Conservation (phyloP, 2,113 vertebrate species). For the Syngnathus scovelli region DNA sequence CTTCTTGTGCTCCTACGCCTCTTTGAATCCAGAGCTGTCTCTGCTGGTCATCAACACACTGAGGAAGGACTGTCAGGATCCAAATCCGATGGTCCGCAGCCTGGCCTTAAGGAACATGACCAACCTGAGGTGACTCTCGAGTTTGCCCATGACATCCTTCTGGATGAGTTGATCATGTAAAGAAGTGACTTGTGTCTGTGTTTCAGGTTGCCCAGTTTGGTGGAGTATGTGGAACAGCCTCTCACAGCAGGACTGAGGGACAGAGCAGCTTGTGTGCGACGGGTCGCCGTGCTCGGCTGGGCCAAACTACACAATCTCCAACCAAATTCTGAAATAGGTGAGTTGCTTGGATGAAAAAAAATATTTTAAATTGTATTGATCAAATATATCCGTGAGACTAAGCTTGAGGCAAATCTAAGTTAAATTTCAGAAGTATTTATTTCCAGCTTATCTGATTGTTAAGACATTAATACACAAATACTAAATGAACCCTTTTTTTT, state of each 20-base stretch:
- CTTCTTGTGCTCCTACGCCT: slow-evolving; percentile 87
- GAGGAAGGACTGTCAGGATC: slow-evolving; percentile 88
- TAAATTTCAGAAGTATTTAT: not conserved
- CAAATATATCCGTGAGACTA: not conserved
- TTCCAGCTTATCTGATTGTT: not conserved
- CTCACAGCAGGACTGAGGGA: slow-evolving; percentile 82
- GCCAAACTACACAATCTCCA: slow-evolving; percentile 87
- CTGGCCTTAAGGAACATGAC: slow-evolving; percentile 90
- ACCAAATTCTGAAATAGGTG: slow-evolving; percentile 81
- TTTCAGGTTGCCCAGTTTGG: slow-evolving; percentile 82
- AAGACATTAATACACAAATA: not conserved
- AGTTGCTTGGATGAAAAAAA: not conserved
- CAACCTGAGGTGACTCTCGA: slow-evolving; percentile 75
- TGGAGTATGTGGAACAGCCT: slow-evolving; percentile 89
- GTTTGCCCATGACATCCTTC: not conserved
- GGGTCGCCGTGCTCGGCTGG: slow-evolving; percentile 90
- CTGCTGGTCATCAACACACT: slow-evolving; percentile 90
- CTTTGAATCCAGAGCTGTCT: slow-evolving; percentile 84
- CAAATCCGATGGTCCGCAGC: slow-evolving; percentile 90
- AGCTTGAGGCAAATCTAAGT: not conserved
- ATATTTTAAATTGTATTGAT: not conserved
- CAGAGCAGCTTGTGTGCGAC: slow-evolving; percentile 87
- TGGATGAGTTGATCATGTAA: not conserved
- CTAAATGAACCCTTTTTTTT: not conserved
- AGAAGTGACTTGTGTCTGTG: not conserved